These are phyloP conservation scores for Cheilosia vernalis DNA, from an alignment of 2,888 invertebrate species.

Conservation along the genomic window DNA sequence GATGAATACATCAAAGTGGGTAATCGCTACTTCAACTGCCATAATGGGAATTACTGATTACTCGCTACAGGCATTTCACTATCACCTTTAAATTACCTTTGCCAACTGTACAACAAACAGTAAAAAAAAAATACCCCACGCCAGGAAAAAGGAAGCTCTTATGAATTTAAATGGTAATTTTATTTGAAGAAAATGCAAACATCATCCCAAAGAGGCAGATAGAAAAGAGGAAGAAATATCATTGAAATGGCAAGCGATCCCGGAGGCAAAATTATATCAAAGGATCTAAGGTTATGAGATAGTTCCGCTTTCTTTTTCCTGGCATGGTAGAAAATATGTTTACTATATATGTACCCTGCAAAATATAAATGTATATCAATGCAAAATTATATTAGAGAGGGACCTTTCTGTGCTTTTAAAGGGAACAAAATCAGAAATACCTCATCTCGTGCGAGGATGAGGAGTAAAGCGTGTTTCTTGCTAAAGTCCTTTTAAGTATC, in stretches of 20 bases:
- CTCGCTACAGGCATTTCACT: constrained; percentile 10
- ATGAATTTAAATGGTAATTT: constrained; percentile 27
- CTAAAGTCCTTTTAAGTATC: neutral
- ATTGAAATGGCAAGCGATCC: constrained; percentile 55
- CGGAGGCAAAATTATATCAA: constrained; percentile 48
- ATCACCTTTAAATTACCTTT: constrained; percentile 4
- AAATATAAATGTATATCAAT: neutral
- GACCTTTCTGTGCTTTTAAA: neutral
- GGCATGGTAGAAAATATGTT: constrained; percentile 1
- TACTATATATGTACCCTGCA: neutral
- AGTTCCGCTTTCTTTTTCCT: neutral
- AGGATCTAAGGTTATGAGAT: constrained; percentile 33
- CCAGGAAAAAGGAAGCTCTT: neutral
- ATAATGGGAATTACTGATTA: constrained; percentile 31
- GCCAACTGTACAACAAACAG: neutral
- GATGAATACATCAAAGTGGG: constrained; percentile 54
- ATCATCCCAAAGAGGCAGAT: constrained; percentile 7
- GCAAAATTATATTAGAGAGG: neutral
- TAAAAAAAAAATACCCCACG: too few relatives aligned
- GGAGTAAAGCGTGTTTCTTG: neutral
- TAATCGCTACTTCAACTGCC: constrained; percentile 47
- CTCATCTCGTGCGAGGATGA: neutral
- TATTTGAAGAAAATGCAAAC: constrained; percentile 33
- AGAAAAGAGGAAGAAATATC: constrained; percentile 31
- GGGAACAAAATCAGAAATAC: neutral